A percentile compares a stretch with the other conserved stretches of the same genome.
phyloP scores from a whole-genome alignment of 2,888 invertebrate genomes.

The Pterostichus madidus region DNA sequence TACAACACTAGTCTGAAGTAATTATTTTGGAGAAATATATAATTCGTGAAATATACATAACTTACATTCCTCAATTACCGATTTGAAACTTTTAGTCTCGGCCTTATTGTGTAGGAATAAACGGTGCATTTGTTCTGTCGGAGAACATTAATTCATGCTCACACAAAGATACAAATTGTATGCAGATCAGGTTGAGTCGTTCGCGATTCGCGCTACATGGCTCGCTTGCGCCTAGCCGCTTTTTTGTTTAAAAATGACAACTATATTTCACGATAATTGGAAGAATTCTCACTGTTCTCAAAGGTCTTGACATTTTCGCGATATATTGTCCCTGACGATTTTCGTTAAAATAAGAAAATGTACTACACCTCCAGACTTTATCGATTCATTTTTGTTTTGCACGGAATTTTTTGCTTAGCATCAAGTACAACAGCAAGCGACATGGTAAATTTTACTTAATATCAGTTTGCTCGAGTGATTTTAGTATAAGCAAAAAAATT shows the following conservation, averaged over 20 bases:
- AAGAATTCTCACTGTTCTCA: slow-evolving; percentile 15
- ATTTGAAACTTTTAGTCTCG: slow-evolving; percentile 30
- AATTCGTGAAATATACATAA: neutral
- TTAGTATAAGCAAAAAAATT: no score
- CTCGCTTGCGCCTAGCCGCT: neutral
- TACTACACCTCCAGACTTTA: neutral
- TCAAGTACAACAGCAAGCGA: no score
- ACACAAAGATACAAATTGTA: slow-evolving; percentile 58
- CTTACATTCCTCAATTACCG: slow-evolving; percentile 38
- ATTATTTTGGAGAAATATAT: no score
- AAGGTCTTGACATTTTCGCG: neutral
- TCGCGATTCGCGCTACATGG: neutral
- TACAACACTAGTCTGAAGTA: no score
- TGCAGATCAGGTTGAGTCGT: slow-evolving; percentile 34
- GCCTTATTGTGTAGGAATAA: slow-evolving; percentile 31
- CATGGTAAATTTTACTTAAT: no score
- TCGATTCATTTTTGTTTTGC: no score
- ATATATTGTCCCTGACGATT: neutral
- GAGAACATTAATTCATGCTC: slow-evolving; percentile 42
- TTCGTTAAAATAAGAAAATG: neutral
- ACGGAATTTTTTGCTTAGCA: no score
- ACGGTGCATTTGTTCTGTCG: slow-evolving; percentile 31
- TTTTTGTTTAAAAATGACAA: slow-evolving; percentile 29
- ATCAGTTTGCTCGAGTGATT: no score
- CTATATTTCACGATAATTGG: slow-evolving; percentile 52